Percentiles rank a stretch among this genome's conserved stretches.
Conservation (phyloP, 2,113 vertebrate genomes). For the Trematocara nigrifrons region DNA sequence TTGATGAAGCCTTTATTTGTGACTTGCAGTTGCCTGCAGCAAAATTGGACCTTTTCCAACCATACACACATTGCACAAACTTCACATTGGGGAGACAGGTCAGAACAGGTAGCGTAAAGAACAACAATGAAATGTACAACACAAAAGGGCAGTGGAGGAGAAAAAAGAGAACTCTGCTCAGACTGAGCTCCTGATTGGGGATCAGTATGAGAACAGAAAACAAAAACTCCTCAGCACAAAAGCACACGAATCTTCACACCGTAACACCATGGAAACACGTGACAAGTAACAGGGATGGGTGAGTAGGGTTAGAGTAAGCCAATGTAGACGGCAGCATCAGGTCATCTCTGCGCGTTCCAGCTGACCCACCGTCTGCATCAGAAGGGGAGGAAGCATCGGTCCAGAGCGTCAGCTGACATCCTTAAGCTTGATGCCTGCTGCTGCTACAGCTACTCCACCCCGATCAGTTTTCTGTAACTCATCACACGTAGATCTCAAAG, state of each 20-base stretch:
- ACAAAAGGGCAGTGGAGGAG: background rate
- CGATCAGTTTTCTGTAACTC: background rate
- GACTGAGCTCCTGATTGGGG: background rate
- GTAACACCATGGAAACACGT: background rate
- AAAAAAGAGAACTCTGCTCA: background rate
- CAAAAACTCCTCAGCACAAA: background rate
- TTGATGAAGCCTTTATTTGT: background rate
- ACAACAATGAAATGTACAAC: background rate
- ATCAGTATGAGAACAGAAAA: background rate
- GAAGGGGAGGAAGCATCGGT: background rate
- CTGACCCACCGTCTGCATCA: background rate
- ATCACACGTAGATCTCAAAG: background rate
- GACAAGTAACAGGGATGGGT: background rate
- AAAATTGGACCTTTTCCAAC: background rate
- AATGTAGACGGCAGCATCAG: background rate
- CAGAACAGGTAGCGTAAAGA: background rate
- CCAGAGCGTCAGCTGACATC: background rate
- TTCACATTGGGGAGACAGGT: background rate
- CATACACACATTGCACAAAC: background rate
- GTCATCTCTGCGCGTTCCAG: background rate
- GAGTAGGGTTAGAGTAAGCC: background rate
- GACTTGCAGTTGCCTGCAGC: background rate
- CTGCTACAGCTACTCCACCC: background rate
- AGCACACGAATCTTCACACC: background rate
- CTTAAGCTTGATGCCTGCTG: background rate